Evolutionary conservation across 1,140 invertebrate species (phyloP), one percentile per base, ranked within the genome.

Genomic region (Pseudomyrmex flavicornis): DNA sequence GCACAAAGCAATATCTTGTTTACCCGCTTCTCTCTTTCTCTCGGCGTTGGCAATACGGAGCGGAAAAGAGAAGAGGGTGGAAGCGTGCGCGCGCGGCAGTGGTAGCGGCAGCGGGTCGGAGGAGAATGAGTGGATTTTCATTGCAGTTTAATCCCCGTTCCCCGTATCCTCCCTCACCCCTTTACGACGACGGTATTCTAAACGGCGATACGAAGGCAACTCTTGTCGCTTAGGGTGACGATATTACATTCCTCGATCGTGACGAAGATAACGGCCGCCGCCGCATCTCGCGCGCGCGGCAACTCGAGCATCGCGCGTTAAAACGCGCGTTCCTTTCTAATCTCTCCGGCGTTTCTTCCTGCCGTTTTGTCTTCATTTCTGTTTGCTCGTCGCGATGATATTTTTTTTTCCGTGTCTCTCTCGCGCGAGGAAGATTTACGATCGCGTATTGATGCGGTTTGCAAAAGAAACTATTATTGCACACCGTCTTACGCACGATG

Each of bases 231-330:
- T 92, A 89, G 93, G 93, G 93, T 94, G 93, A 94, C 92, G 91
- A 93, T 94, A 94, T 94, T 94, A 90, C 93, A 94, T 94, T 94
- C 93, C 93, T 91, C 86, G 92, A 94, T 94, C 91, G 89, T 93
- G 92, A 93, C 92, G 92, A 92, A 89, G 89, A 93, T 93, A 93
- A 93, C 90, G 87, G 91, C 89, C 74, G 59, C 26, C 61, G 68
- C 61, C 61, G 56, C 80, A 84, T 77, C 65, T 48, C 58, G 65
- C 35, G 35, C 35, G 35, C 35, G 35, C 68, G 59, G 56, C 80
- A 77, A 72, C 68, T 75, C 69, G 61, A 73, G 82, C 69, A 83
- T 84, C 70, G 76, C 65, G 74, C 65, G 59, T 76, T 50, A 15
- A 87, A 79, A 63, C 80, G 58, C 72, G 35, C 50, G 69, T 46